Percentiles rank a stretch among this genome's conserved stretches.
phyloP scores from a whole-genome alignment of 2,113 vertebrate genomes.

The Irena cyanogastra region DNA sequence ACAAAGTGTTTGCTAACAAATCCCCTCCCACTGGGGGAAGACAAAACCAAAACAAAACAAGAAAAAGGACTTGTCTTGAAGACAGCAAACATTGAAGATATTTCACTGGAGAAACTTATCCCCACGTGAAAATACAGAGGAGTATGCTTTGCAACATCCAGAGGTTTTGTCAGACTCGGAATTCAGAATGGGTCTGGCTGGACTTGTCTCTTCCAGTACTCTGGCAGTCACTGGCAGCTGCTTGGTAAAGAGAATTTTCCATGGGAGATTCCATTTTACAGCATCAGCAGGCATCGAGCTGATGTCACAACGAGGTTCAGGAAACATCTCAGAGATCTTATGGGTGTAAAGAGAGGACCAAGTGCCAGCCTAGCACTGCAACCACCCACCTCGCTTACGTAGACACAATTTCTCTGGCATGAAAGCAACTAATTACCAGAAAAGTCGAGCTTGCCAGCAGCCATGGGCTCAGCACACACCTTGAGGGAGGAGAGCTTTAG shows the following conservation, averaged over 20 bases:
- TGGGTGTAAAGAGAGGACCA: background rate
- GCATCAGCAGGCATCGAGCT: background rate
- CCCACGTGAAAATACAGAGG: background rate
- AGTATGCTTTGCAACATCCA: background rate
- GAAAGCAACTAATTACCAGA: background rate
- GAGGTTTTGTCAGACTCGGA: background rate
- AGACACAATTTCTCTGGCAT: background rate
- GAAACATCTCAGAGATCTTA: background rate
- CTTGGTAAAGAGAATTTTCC: background rate
- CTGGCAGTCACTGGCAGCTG: background rate
- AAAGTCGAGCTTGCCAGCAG: background rate
- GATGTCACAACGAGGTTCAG: background rate
- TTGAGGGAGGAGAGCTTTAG: background rate
- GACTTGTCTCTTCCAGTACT: background rate
- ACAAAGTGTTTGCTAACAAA: background rate
- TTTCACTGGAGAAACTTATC: background rate
- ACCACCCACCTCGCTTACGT: rapidly evolving
- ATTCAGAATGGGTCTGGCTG: background rate
- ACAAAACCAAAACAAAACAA: background rate
- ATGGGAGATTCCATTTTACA: background rate
- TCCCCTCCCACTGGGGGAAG: background rate
- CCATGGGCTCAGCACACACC: background rate
- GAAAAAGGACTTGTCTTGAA: background rate
- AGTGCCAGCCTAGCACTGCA: background rate
- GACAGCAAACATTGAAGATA: background rate